A percentile compares a stretch with the other conserved stretches of the same genome.
phyloP scores from a whole-genome alignment of 2,113 vertebrate species.

The Pipra filicauda region DNA sequence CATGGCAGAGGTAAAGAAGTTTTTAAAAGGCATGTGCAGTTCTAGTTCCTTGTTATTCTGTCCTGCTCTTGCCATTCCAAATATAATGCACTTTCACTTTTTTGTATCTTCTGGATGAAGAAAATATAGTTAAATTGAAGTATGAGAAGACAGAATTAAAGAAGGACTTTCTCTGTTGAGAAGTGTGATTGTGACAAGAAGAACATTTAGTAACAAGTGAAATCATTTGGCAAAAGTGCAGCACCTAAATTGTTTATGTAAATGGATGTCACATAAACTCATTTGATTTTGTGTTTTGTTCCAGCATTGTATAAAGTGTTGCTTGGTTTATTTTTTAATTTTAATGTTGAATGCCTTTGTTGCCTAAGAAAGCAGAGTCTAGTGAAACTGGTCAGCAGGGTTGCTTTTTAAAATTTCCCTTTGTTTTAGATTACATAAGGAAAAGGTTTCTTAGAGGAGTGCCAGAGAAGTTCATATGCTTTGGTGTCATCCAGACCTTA shows the following conservation, averaged over 20 bases:
- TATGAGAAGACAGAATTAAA: not conserved
- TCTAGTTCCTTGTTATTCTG: not conserved
- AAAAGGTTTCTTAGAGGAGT: not conserved
- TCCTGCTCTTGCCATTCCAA: not conserved
- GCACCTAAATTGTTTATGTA: not conserved
- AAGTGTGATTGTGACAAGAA: not conserved
- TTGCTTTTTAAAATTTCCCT: not conserved
- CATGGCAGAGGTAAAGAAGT: not conserved
- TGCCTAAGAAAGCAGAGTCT: not conserved
- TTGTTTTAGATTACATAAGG: not conserved
- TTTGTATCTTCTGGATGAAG: not conserved
- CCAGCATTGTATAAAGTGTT: not conserved
- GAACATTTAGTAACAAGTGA: not conserved
- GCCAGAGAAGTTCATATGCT: not conserved
- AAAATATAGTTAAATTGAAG: not conserved
- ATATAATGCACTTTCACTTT: not conserved
- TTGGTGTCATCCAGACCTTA: not conserved
- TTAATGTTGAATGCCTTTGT: not conserved
- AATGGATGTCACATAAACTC: not conserved
- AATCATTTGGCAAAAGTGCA: not conserved
- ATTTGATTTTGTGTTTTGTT: not conserved
- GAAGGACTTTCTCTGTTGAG: not conserved
- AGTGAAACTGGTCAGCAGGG: not conserved
- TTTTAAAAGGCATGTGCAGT: not conserved
- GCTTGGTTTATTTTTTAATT: not conserved